Conservation (phyloP, 2,888 invertebrate genomes). For the Helicoverpa assulta region DNA sequence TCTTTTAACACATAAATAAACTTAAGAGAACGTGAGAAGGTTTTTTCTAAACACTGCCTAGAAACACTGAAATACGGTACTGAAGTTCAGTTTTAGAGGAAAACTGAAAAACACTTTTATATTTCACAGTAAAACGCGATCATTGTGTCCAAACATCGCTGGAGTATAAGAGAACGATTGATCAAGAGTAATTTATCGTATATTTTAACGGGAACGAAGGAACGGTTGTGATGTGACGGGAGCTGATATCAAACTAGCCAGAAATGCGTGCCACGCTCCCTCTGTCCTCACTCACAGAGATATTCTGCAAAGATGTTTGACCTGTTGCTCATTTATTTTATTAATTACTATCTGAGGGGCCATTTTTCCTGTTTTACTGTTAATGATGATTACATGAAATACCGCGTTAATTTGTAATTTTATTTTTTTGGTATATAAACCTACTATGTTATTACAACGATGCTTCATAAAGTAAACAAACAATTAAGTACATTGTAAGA, state of each 20-base stretch:
- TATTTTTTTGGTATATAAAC: neutral
- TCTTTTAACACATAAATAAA: constrained; percentile 63
- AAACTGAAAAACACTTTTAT: constrained; percentile 31
- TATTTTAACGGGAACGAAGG: constrained; percentile 71
- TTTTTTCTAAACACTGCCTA: constrained; percentile 30
- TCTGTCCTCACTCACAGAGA: constrained; percentile 79
- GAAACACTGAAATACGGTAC: constrained; percentile 23
- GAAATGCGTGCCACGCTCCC: constrained; percentile 88
- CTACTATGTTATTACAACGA: neutral
- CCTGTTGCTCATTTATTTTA: constrained; percentile 61
- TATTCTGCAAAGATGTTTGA: constrained; percentile 81
- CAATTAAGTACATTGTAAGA: neutral
- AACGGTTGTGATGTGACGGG: constrained; percentile 85
- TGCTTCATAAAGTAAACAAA: neutral
- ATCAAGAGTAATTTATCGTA: constrained; percentile 69
- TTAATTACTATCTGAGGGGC: constrained; percentile 41
- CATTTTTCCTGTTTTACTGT: constrained; percentile 11
- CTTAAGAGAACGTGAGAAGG: constrained; percentile 43
- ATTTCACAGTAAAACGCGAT: constrained; percentile 26
- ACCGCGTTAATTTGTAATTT: neutral
- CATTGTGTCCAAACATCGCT: constrained; percentile 41
- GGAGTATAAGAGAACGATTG: constrained; percentile 41
- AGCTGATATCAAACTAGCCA: constrained; percentile 88
- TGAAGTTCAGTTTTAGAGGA: constrained; percentile 13
- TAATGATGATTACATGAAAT: neutral